These are phyloP conservation scores for Cheumatopsyche charites DNA, from an alignment of 1,140 invertebrate genomes.

Conservation along the genomic window DNA sequence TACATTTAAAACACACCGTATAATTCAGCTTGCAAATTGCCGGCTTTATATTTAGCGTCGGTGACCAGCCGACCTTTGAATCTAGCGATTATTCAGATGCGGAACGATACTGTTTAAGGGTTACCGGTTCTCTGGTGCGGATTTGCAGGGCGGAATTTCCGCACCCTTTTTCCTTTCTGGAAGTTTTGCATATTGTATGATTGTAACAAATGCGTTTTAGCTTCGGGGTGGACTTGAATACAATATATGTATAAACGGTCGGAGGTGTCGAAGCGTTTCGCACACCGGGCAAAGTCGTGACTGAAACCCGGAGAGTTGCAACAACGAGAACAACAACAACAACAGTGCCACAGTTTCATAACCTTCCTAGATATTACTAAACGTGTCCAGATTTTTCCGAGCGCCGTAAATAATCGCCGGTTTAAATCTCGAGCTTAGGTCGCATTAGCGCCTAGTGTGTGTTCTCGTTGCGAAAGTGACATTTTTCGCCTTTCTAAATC, in stretches of 20 bases:
- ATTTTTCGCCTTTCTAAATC: not conserved
- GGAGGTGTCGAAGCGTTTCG: conserved; percentile 11
- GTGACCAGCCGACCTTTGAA: conserved; percentile 9
- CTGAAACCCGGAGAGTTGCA: conserved; percentile 15
- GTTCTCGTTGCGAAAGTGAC: not conserved
- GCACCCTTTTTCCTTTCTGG: not conserved
- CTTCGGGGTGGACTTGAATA: not conserved
- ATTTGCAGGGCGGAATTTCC: not conserved
- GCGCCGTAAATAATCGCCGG: not conserved
- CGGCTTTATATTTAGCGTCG: conserved; percentile 6
- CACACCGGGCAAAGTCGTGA: conserved; percentile 6
- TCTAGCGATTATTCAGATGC: not conserved
- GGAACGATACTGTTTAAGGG: no score
- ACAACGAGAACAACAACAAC: conserved; percentile 1
- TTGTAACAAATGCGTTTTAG: conserved; percentile 7
- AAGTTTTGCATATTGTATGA: not conserved
- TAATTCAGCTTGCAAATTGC: conserved; percentile 14
- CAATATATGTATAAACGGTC: no score
- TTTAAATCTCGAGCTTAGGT: not conserved
- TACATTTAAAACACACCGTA: conserved; percentile 7
- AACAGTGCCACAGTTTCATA: conserved; percentile 25
- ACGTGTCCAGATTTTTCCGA: conserved; percentile 19
- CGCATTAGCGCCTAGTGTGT: not conserved
- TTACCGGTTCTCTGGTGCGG: no score
- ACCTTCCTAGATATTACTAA: conserved; percentile 18